Base-by-base conservation (phyloP, 2,797 vertebrate genomes). In the Acanthurus tractus region DNA sequence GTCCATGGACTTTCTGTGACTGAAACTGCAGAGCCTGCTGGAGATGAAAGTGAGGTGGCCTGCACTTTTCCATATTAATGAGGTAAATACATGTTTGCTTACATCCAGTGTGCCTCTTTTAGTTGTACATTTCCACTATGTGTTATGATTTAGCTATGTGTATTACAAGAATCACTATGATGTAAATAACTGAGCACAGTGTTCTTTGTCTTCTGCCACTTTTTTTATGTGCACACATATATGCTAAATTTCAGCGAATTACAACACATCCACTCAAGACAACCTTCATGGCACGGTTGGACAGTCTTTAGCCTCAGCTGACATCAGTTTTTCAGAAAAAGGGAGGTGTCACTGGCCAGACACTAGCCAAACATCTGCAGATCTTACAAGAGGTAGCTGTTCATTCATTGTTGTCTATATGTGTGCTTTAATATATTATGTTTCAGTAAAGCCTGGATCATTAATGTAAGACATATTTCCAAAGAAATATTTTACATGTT, bases 221-320 rank as follows among this genome's bases (percentile, higher is more conserved):
- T 34, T 20, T 10, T 48, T 2, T 22, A 10, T 34, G 4, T 20
- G 13, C 56, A 17, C n/a, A 56, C 23, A 58, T 58, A 14, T 20
- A 58, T 58, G n/a, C 57, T 23, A 20, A 59, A 23, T 44, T 59
- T 15, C 57, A 42, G 57, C 20, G 1, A 15, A 59, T 59, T 42
- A 44, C 38, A 59, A 59, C 57, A 59, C 57, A 22, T 59, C 40
- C 74, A 71, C 74, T 81, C 50, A 40, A 76, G 59, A 52, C 62
- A 15, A 81, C 67, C 46, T 76, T 81, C 67, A 74, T 81, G 62
- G 73, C 54, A 42, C 63, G 42, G 62, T 66, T 67, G 56, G 72
- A 74, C 50, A 56, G 50, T 48, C 50, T 58, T 79, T 40, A 40
- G 66, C 70, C 56, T 25, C n/a, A 79, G 77, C 48, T 79, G 42